Evolutionary conservation across 2,797 vertebrate genomes (phyloP).

Genomic region (Neosilurus mollespiculum): DNA sequence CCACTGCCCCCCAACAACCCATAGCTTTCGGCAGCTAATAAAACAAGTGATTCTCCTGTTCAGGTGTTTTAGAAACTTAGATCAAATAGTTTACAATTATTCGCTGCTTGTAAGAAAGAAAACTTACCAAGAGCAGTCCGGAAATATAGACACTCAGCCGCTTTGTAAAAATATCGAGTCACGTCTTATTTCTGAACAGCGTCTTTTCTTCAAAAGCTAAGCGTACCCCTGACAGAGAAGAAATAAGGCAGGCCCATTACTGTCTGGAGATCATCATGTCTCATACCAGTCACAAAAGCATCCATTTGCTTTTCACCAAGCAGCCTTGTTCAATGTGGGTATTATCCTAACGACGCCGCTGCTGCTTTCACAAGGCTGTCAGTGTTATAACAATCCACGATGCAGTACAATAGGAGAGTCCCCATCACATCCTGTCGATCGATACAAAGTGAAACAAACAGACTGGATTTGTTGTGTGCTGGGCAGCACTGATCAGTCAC

Average conservation of each 20-base stretch:
- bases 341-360: slow-evolving; percentile 51
- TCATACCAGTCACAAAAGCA: slow-evolving; percentile 51
- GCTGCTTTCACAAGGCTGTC: slow-evolving; percentile 48
- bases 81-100: background rate
- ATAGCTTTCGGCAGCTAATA: background rate
- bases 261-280: slow-evolving; percentile 51
- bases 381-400: slow-evolving; percentile 42
- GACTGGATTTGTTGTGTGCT: slow-evolving; percentile 16
- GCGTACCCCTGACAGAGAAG: slow-evolving; percentile 34
- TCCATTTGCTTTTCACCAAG: slow-evolving; percentile 44
- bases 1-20: background rate
- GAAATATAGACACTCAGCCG: background rate
- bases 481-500: slow-evolving; percentile 13
- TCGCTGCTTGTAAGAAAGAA: background rate
- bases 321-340: slow-evolving; percentile 41
- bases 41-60: background rate
- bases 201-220: slow-evolving; percentile 38
- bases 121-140: background rate
- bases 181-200: slow-evolving; percentile 43
- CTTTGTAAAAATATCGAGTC: slow-evolving; percentile 32
- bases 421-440: slow-evolving; percentile 37
- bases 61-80: background rate
- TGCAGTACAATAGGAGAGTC: slow-evolving; percentile 28
- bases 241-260: slow-evolving; percentile 45
- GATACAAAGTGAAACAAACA: slow-evolving; percentile 41